Conservation (phyloP, 2,888 invertebrate species). For the Euplexia lucipara region DNA sequence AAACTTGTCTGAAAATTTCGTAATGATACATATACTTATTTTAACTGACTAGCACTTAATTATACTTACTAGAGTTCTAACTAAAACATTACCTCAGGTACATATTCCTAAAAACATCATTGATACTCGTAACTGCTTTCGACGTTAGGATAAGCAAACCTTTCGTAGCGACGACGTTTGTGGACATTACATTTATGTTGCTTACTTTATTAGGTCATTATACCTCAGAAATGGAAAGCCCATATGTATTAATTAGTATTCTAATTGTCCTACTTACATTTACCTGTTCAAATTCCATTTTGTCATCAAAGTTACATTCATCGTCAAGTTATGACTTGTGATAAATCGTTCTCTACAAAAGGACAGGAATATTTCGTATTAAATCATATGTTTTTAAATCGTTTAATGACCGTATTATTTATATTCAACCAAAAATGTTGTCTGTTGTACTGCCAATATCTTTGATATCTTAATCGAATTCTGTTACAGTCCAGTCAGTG, state of each 20-base stretch:
- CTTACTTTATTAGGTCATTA: conserved; percentile 5
- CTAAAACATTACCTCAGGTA: conserved; percentile 14
- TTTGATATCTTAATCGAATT: background rate
- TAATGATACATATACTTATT: conserved; percentile 22
- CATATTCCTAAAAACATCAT: conserved; percentile 10
- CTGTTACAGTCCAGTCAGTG: background rate
- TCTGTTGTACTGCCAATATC: background rate
- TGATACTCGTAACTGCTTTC: conserved; percentile 44
- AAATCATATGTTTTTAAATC: background rate
- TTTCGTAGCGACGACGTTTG: conserved; percentile 13
- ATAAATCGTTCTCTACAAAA: background rate
- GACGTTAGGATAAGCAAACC: conserved; percentile 22
- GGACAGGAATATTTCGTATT: background rate
- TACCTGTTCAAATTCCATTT: conserved; percentile 17
- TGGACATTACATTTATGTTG: conserved; percentile 9
- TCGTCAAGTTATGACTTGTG: background rate
- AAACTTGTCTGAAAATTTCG: conserved; percentile 21
- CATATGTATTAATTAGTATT: background rate
- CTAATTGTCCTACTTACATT: conserved; percentile 10
- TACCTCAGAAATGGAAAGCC: background rate
- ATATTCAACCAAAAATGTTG: background rate
- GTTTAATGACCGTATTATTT: background rate
- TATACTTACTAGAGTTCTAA: too few relatives aligned
- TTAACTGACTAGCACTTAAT: conserved; percentile 19
- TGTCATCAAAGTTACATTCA: background rate